Conservation (phyloP, 2,888 invertebrate genomes). For the Elysia crispata region DNA sequence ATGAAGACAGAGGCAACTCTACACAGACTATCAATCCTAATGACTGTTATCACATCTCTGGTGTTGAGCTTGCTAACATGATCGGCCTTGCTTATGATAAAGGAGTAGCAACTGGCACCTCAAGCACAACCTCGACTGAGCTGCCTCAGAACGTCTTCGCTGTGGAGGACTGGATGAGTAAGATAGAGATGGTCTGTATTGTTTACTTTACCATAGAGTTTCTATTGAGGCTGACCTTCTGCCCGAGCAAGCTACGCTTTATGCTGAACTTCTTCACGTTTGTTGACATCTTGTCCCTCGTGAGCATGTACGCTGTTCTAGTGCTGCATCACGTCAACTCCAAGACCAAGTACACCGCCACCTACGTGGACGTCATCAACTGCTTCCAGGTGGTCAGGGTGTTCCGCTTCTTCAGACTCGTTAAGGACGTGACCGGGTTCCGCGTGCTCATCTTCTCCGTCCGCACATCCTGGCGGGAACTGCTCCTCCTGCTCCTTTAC, state of each 20-base stretch:
- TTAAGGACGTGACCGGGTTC: constrained; percentile 65
- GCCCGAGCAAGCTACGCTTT: constrained; percentile 56
- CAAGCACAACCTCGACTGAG: neutral
- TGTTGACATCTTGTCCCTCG: constrained; percentile 61
- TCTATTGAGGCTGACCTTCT: constrained; percentile 57
- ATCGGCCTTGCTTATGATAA: neutral
- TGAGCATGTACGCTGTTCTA: constrained; percentile 61
- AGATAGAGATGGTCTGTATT: constrained; percentile 56
- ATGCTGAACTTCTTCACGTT: constrained; percentile 59
- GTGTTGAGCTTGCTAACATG: neutral
- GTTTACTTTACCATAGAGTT: constrained; percentile 65
- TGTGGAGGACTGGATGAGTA: constrained; percentile 47
- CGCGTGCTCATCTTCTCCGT: constrained; percentile 67
- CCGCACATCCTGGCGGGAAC: constrained; percentile 62
- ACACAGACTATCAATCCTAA: no score
- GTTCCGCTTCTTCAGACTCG: constrained; percentile 64
- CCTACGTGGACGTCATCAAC: constrained; percentile 60
- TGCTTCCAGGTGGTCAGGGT: constrained; percentile 64
- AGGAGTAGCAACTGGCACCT: no score
- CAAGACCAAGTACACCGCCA: constrained; percentile 58
- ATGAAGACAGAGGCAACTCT: no score
- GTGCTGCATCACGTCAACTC: constrained; percentile 55
- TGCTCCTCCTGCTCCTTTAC: constrained; percentile 64
- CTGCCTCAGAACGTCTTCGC: constrained; percentile 15
- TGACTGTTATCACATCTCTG: neutral